Base-by-base conservation (phyloP, 1,140 invertebrate species). In the Caerostris darwini region DNA sequence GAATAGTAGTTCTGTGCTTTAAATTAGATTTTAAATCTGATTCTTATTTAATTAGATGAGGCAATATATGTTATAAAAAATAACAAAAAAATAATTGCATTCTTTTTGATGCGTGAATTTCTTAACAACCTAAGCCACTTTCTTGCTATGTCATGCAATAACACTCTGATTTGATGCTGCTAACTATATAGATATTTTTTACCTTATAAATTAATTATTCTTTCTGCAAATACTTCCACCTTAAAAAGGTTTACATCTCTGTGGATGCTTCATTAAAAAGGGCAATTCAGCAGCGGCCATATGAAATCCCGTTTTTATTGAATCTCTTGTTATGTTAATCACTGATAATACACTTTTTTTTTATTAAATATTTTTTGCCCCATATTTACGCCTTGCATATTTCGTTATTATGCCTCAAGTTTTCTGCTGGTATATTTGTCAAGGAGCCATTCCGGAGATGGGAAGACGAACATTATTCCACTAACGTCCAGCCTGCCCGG, bases 341-440 rank as follows among this genome's bases (percentile, higher is more conserved):
- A 93, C 83, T 57, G 67, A 87, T 93, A 56, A 88, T 64, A 64
- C 58, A 71, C 14, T 90, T 71, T 57, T 56, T 69, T 67, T 57
- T 71, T 91, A 58, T 90, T 81, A 71, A 59, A 53, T 64, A 53
- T 81, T 77, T 94, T 82, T 61, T 67, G 54, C 64, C 53, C 34
- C 67, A 81, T 94, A 88, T 94, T 94, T 81, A 88, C 85, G 92
- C 67, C 86, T 88, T 94, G 61, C 92, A 94, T 94, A 94, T 94
- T 94, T 94, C 92, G 92, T 82, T 88, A 94, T 94, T 94, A 94
- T 94, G 69, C 85, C 82, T 81, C 69, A 94, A 94, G 92, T 94
- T 94, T 88, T 86, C 61, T 59, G 81, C 34, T 59, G 92, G 92
- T 94, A 56, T 94, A 94, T 94, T 94, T 94, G 92, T 94, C 92